A percentile compares a stretch with the other conserved stretches of the same genome.
Conservation (phyloP, 1,140 invertebrate species). For the Acromyrmex echinatior region DNA sequence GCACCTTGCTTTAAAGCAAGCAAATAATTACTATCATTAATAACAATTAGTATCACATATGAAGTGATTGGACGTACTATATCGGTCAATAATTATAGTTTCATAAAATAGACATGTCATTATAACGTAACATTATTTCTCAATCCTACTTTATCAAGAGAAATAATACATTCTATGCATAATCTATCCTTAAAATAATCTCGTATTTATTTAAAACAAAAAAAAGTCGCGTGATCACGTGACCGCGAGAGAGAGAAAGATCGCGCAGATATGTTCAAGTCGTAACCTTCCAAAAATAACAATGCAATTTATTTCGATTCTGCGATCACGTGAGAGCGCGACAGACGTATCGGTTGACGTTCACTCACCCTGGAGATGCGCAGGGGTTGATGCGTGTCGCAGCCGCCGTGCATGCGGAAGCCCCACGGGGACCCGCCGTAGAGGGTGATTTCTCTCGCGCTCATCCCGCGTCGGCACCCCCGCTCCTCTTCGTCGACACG, state of each 20-base stretch:
- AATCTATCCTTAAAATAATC: neutral
- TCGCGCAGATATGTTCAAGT: neutral
- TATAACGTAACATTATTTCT: neutral
- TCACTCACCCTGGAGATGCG: constrained; percentile 93
- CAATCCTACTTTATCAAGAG: neutral
- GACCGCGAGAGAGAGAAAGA: neutral
- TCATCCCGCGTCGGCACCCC: constrained; percentile 85
- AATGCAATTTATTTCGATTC: neutral
- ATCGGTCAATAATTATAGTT: constrained; percentile 14
- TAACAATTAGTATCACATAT: constrained; percentile 9
- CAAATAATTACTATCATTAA: constrained; percentile 24
- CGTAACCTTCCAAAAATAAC: neutral
- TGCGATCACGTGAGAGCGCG: constrained; percentile 8
- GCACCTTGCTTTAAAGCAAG: neutral
- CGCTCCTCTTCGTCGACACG: neutral
- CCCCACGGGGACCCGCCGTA: constrained; percentile 95
- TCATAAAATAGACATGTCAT: no score
- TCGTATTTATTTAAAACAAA: neutral
- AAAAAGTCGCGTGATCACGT: neutral
- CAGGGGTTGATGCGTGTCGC: constrained; percentile 91
- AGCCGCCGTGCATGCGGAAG: constrained; percentile 94
- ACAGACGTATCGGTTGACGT: neutral
- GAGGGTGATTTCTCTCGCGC: constrained; percentile 90
- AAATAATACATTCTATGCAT: neutral
- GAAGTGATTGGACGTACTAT: neutral